Percentiles rank a stretch among this genome's conserved stretches.
Conservation (phyloP, 2,113 vertebrate species). For the Stigmatopora argus region DNA sequence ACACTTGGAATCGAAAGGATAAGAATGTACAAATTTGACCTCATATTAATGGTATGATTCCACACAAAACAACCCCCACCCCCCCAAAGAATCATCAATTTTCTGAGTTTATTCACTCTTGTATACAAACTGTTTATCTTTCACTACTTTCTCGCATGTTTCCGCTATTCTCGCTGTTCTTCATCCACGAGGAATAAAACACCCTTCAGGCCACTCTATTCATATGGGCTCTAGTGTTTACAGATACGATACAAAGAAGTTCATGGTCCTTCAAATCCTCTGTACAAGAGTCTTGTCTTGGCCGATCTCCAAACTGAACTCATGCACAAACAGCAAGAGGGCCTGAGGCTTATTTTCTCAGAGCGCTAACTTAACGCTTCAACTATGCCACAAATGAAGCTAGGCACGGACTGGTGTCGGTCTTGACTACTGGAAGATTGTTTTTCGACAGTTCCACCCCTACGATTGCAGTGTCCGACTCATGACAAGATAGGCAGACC, state of each 20-base stretch:
- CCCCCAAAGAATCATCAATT: not conserved
- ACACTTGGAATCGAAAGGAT: not conserved
- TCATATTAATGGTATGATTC: too few relatives aligned
- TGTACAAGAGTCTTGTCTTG: slow-evolving; percentile 22
- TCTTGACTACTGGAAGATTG: slow-evolving; percentile 11
- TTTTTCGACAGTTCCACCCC: not conserved
- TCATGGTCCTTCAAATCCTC: slow-evolving; percentile 49
- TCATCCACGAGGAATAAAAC: slow-evolving; percentile 42
- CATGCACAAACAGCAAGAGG: slow-evolving; percentile 42
- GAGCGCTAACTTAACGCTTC: slow-evolving; percentile 34
- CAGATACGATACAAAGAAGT: slow-evolving; percentile 66
- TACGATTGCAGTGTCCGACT: not conserved
- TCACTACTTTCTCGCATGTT: slow-evolving; percentile 33
- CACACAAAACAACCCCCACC: too few relatives aligned
- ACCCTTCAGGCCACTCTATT: slow-evolving; percentile 60
- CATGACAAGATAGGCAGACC: not conserved
- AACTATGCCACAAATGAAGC: slow-evolving; percentile 17
- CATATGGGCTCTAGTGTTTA: slow-evolving; percentile 64
- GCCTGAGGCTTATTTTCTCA: slow-evolving; percentile 17
- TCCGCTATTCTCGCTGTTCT: slow-evolving; percentile 35
- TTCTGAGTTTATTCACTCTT: not conserved
- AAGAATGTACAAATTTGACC: too few relatives aligned
- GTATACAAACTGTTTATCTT: slow-evolving; percentile 29
- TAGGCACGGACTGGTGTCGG: slow-evolving; percentile 21
- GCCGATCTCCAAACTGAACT: slow-evolving; percentile 48